A percentile compares a stretch with the other conserved stretches of the same genome.
Evolutionary conservation across 2,888 invertebrate species (phyloP).

Genomic region (Dendrolimus pini): DNA sequence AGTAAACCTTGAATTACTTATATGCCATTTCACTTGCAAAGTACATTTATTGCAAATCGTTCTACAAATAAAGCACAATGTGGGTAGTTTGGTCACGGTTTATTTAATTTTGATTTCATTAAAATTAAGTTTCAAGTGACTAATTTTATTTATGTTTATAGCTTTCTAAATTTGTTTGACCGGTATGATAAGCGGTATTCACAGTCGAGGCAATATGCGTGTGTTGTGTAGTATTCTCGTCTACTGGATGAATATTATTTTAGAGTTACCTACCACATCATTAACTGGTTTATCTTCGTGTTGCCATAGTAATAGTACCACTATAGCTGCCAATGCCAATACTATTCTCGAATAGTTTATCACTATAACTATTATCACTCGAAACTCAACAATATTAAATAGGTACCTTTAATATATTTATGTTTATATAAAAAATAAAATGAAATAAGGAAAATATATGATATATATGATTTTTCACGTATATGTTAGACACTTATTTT

Average conservation of each 20-base stretch:
- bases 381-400: conserved; percentile 3
- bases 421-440: conserved; percentile 5
- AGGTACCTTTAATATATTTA: conserved; percentile 1
- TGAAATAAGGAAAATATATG: conserved; percentile 17
- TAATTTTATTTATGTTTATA: conserved; percentile 37
- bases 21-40: no score
- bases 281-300: conserved; percentile 47
- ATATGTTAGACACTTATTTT: conserved; percentile 16
- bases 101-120: not conserved
- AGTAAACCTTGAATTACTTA: no score
- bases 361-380: not conserved
- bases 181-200: conserved; percentile 40
- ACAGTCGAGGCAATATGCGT: conserved; percentile 33
- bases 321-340: conserved; percentile 6
- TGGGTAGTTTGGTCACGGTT: not conserved
- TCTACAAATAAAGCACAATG: not conserved
- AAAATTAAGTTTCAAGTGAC: not conserved
- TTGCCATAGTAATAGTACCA: conserved; percentile 26
- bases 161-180: conserved; percentile 48
- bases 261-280: conserved; percentile 48
- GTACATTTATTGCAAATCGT: no score
- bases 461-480: no score
- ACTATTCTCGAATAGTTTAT: conserved; percentile 1
- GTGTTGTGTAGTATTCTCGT: conserved; percentile 21
- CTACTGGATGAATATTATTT: conserved; percentile 38